phyloP scores from a whole-genome alignment of 2,888 invertebrate genomes.

The Harpagoxenus sublaevis region DNA sequence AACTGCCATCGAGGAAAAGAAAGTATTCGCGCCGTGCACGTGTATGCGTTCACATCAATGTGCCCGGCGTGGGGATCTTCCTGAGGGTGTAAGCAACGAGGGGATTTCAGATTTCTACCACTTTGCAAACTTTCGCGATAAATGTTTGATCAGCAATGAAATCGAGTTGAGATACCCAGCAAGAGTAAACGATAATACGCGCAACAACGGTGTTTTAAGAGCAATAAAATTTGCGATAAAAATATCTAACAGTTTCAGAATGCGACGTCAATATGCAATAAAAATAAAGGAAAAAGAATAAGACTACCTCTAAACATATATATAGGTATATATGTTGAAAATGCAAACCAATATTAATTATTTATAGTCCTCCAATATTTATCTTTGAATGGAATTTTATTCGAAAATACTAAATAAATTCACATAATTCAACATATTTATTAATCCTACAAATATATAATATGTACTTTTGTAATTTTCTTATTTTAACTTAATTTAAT shows the following conservation, averaged over 20 bases:
- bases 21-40: conserved; percentile 57
- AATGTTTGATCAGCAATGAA: conserved; percentile 54
- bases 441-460: neutral
- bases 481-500: neutral
- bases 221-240: conserved; percentile 17
- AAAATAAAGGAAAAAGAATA: neutral
- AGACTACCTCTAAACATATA: neutral
- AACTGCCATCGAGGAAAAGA: conserved; percentile 67
- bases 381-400: neutral
- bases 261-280: neutral
- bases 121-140: conserved; percentile 50
- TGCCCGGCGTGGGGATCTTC: conserved; percentile 5
- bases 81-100: conserved; percentile 45
- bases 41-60: conserved; percentile 42
- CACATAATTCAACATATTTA: neutral
- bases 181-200: conserved; percentile 3
- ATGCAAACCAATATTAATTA: neutral
- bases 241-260: neutral
- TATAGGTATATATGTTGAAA: neutral
- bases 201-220: conserved; percentile 7
- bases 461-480: neutral
- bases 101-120: conserved; percentile 42
- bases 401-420: neutral
- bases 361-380: neutral
- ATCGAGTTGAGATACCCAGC: conserved; percentile 23